Percentiles rank a stretch among this genome's conserved stretches.
phyloP scores from a whole-genome alignment of 1,140 invertebrate genomes.

The Uloborus diversus region DNA sequence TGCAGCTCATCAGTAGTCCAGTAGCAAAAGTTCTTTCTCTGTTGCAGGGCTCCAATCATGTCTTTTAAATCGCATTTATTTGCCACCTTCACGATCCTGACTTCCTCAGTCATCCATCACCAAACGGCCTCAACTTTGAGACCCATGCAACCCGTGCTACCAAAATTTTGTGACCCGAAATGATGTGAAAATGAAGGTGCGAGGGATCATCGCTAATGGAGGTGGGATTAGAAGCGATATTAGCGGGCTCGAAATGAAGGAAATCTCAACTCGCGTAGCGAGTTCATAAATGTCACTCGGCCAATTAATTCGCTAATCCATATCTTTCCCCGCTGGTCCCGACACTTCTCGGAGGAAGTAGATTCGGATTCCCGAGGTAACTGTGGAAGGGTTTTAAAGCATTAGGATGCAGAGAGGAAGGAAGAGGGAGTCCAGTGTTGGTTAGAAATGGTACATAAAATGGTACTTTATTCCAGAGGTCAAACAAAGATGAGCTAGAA shows the following conservation, averaged over 20 bases:
- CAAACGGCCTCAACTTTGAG: too few relatives aligned
- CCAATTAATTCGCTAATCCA: constrained; percentile 42
- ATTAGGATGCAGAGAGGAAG: too few relatives aligned
- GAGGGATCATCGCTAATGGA: constrained; percentile 29
- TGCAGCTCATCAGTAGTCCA: too few relatives aligned
- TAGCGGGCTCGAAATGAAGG: constrained; percentile 20
- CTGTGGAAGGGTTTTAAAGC: not conserved
- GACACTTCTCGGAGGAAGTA: not conserved
- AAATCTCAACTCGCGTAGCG: constrained; percentile 4
- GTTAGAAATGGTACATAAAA: too few relatives aligned
- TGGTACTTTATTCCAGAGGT: too few relatives aligned
- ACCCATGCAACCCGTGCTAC: constrained; percentile 2
- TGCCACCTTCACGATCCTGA: too few relatives aligned
- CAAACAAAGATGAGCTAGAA: too few relatives aligned
- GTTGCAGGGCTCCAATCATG: too few relatives aligned
- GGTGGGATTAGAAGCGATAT: constrained; percentile 33
- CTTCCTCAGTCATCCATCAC: too few relatives aligned
- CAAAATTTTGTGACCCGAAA: constrained; percentile 7
- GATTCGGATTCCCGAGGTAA: not conserved
- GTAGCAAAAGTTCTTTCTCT: too few relatives aligned
- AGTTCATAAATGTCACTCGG: constrained; percentile 45
- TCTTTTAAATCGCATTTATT: too few relatives aligned
- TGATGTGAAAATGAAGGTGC: constrained; percentile 31
- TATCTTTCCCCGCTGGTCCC: not conserved
- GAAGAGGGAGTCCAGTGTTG: too few relatives aligned